Percentiles rank a stretch among this genome's conserved stretches.
Evolutionary conservation across 1,140 invertebrate genomes (phyloP).

Genomic region (Melipona quadrifasciata): DNA sequence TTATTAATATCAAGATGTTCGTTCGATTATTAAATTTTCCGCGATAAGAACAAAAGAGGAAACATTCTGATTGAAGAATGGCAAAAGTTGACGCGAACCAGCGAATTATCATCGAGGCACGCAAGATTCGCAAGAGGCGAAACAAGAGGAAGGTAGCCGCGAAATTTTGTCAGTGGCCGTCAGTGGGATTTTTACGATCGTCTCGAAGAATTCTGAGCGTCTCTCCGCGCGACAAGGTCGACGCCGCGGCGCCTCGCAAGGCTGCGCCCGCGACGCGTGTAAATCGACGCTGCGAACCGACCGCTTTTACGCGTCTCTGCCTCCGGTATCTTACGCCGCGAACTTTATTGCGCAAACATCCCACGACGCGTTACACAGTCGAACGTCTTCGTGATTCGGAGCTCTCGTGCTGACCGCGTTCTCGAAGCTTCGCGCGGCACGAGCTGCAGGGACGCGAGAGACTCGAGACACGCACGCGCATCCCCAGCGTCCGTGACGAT

Average conservation of each 20-base stretch:
- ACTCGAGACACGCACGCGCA: background rate
- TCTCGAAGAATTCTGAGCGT: constrained; percentile 65
- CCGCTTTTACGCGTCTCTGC: constrained; percentile 48
- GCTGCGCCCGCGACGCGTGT: constrained; percentile 48
- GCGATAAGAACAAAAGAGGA: too few species aligned
- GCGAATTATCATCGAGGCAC: background rate
- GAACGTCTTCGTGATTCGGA: background rate
- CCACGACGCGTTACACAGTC: constrained; percentile 4
- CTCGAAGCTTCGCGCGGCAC: constrained; percentile 21
- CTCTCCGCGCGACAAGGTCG: constrained; percentile 69
- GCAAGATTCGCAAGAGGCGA: background rate
- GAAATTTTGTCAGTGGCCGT: constrained; percentile 20
- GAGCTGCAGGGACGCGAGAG: background rate
- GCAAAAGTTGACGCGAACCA: background rate
- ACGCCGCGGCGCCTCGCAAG: constrained; percentile 75
- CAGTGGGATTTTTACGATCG: constrained; percentile 38
- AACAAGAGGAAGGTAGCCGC: background rate
- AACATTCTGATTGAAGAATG: too few species aligned
- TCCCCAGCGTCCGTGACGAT: too few species aligned
- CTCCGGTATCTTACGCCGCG: background rate
- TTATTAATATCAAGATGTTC: background rate
- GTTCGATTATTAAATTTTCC: too few species aligned
- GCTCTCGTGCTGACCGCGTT: constrained; percentile 1
- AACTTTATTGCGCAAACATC: constrained; percentile 54
- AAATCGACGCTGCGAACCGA: constrained; percentile 61